phyloP scores from a whole-genome alignment of 2,888 invertebrate genomes.

The Harpalus rufipes region DNA sequence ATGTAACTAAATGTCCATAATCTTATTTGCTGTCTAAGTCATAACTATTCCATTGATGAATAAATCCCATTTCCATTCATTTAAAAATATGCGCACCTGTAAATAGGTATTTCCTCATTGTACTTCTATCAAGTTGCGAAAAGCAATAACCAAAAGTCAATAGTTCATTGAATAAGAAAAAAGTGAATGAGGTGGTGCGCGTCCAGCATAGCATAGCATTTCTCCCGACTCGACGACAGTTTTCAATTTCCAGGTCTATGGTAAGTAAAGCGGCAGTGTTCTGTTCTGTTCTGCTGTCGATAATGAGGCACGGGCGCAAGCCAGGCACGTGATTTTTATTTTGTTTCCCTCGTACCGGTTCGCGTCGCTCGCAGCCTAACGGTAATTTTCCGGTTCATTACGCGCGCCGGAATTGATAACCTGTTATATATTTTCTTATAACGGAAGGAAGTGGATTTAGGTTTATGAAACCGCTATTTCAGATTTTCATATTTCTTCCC shows the following conservation, averaged over 20 bases:
- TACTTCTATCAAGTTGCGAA: conserved; percentile 9
- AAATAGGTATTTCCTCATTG: conserved; percentile 9
- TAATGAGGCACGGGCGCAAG: conserved; percentile 75
- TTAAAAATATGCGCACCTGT: background rate
- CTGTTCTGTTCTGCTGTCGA: conserved; percentile 70
- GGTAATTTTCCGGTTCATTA: conserved; percentile 78
- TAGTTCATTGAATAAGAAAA: conserved; percentile 32
- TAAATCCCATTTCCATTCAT: background rate
- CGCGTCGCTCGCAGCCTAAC: conserved; percentile 72
- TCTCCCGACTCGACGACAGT: background rate
- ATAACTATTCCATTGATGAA: background rate
- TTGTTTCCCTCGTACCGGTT: conserved; percentile 74
- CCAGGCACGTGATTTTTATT: conserved; percentile 76
- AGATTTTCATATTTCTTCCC: conserved; percentile 51
- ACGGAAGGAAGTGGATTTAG: conserved; percentile 67
- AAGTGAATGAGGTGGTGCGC: background rate
- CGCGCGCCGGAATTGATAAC: conserved; percentile 76
- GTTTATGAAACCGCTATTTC: conserved; percentile 54
- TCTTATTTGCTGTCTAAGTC: background rate
- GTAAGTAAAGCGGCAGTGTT: conserved; percentile 31
- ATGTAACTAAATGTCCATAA: background rate
- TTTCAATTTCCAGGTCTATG: conserved; percentile 57
- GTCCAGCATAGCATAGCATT: background rate
- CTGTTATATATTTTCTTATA: conserved; percentile 73
- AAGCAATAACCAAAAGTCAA: conserved; percentile 34